These are phyloP conservation scores for Formica exsecta DNA, from an alignment of 1,140 invertebrate genomes.

Conservation along the genomic window DNA sequence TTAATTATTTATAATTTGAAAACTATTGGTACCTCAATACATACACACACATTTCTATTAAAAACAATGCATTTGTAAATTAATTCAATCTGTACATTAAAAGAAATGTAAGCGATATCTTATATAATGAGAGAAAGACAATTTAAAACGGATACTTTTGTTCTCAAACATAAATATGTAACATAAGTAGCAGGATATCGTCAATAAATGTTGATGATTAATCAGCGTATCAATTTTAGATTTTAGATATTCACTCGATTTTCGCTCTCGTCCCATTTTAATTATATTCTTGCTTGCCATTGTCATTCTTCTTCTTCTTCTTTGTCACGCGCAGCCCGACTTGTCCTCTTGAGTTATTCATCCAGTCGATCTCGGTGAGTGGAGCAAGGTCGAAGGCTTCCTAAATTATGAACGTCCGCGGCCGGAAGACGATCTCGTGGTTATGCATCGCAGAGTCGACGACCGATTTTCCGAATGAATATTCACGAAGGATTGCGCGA, in stretches of 20 bases:
- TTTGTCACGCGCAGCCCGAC: conserved; percentile 12
- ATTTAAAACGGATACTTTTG: conserved; percentile 13
- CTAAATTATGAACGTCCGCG: conserved; percentile 81
- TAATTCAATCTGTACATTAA: neutral
- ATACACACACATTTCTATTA: too few species aligned
- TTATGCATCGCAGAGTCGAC: conserved; percentile 34
- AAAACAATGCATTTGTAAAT: neutral
- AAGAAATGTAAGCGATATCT: too few species aligned
- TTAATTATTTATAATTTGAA: neutral
- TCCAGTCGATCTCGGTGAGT: conserved; percentile 84
- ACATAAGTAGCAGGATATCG: neutral
- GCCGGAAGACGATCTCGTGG: conserved; percentile 44
- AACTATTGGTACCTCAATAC: neutral
- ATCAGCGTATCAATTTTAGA: neutral
- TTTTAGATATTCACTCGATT: neutral
- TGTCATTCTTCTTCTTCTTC: conserved; percentile 51
- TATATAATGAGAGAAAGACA: neutral
- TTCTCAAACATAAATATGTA: neutral
- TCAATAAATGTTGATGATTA: neutral
- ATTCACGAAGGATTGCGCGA: conserved; percentile 43
- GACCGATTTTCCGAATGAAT: conserved; percentile 70
- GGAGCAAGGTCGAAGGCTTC: conserved; percentile 83
- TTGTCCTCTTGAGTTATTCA: conserved; percentile 81
- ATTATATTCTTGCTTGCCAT: neutral
- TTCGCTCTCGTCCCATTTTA: neutral